Evolutionary conservation across 2,888 invertebrate species (phyloP).

Genomic region (Unio pictorum): DNA sequence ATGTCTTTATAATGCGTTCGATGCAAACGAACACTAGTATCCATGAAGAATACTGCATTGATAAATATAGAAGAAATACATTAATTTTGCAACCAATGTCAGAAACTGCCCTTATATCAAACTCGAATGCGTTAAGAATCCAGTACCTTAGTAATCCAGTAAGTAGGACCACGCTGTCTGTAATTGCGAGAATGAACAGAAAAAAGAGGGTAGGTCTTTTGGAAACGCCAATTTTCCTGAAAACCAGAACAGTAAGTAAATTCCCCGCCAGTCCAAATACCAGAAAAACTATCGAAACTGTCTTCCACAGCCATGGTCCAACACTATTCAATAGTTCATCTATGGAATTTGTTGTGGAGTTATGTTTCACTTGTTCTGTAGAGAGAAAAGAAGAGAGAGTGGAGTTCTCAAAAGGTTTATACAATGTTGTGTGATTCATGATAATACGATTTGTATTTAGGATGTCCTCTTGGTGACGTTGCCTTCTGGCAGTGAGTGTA

Average conservation of each 20-base stretch:
- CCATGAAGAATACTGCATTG: constrained; percentile 50
- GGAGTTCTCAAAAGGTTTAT: too few species aligned
- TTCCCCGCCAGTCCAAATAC: constrained; percentile 40
- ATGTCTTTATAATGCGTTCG: constrained; percentile 38
- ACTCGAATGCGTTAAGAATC: constrained; percentile 25
- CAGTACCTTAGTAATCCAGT: constrained; percentile 36
- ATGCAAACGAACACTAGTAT: constrained; percentile 40
- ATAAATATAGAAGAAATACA: constrained; percentile 39
- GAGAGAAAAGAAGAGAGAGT: too few species aligned
- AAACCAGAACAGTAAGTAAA: constrained; percentile 33
- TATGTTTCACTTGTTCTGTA: too few species aligned
- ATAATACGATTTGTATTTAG: too few species aligned
- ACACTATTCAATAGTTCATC: too few species aligned
- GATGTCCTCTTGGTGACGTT: too few species aligned
- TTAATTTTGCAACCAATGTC: constrained; percentile 38
- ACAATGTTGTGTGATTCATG: too few species aligned
- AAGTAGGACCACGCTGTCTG: constrained; percentile 34
- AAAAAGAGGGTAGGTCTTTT: constrained; percentile 38
- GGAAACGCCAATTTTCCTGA: constrained; percentile 26
- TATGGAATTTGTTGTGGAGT: too few species aligned
- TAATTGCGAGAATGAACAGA: constrained; percentile 34
- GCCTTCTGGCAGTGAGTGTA: too few species aligned
- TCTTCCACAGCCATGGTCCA: constrained; percentile 30
- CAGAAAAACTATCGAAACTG: constrained; percentile 33
- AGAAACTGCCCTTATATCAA: constrained; percentile 28